Percentiles rank a stretch among this genome's conserved stretches.
phyloP scores from a whole-genome alignment of 2,888 invertebrate species.

The Isoperla grammatica region DNA sequence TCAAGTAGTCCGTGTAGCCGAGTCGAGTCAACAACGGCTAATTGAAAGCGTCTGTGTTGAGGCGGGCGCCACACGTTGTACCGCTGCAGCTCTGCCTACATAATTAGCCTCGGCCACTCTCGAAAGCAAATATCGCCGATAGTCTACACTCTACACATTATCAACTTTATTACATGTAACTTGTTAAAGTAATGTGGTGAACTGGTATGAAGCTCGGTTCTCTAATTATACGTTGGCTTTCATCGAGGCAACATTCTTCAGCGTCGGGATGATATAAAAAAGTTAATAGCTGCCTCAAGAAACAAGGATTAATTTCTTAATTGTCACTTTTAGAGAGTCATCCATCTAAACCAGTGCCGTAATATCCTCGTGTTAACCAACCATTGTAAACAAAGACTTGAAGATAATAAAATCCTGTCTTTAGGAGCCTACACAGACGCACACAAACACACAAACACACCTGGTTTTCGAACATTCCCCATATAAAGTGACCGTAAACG shows the following conservation, averaged over 20 bases:
- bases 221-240: no score
- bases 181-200: no score
- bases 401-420: background rate
- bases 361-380: constrained; percentile 4
- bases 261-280: background rate
- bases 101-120: no score
- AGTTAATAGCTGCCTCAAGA: background rate
- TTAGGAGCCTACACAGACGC: background rate
- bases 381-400: constrained; percentile 7
- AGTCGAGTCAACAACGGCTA: no score
- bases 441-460: background rate
- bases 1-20: no score
- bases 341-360: constrained; percentile 9
- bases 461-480: background rate
- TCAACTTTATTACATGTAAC: no score
- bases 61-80: no score
- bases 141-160: no score
- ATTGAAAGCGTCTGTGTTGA: no score
- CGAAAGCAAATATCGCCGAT: no score
- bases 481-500: constrained; percentile 22
- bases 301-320: constrained; percentile 25
- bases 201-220: no score
- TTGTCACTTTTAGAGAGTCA: constrained; percentile 21
- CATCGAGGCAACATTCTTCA: background rate
- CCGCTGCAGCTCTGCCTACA: no score